Base-by-base conservation (phyloP, 1,140 invertebrate species). In the Drosophila arawakana region DNA sequence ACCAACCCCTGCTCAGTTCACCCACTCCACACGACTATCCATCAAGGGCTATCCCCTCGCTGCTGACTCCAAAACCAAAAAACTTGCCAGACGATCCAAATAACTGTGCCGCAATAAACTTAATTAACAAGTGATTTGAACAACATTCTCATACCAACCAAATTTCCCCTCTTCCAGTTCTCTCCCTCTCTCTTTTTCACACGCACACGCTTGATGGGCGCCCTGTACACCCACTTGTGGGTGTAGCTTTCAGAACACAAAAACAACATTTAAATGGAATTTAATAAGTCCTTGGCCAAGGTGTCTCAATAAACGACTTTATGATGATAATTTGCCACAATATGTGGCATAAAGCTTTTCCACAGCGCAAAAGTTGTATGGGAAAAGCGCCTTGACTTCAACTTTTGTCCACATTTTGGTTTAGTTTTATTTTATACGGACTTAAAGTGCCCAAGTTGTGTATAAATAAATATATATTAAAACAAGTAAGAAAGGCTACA, bases 101-200 rank as follows among this genome's bases (percentile, higher is more conserved):
- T 55, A 74, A 70, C 58, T 50, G 50, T 70, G 72, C 54, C 52
- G 60, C 73, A 71, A 75, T 75, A 75, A 75, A 75, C 68, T 75
- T 75, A 75, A 71, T 75, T 71, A 75, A 75, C 68, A 75, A 75
- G 73, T 75, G 73, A 75, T 75, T 75, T 72, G 73, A 65, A 72
- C 73, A 63, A 65, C 60, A 75, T 62, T 63, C 49, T 35, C 39
- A 30, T 30, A 13, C 47, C 39, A 3, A 15, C 21, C n/a, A 21
- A n/a, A 34, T 34, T 25, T 4, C 7, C 55, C 3, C 10, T 5
- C 13, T 60, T 2, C 7, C 41, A 9, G 9, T 37, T 41, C 7
- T 2, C 15, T 41, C 11, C n/a, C n/a, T 57, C 4, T 39, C 10
- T 13, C 21, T 49, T 44, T 30, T 34, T 11, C n/a, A 18, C 25